Evolutionary conservation across 1,140 invertebrate species (phyloP), one percentile per base, ranked within the genome.

Genomic region (Apis cerana): DNA sequence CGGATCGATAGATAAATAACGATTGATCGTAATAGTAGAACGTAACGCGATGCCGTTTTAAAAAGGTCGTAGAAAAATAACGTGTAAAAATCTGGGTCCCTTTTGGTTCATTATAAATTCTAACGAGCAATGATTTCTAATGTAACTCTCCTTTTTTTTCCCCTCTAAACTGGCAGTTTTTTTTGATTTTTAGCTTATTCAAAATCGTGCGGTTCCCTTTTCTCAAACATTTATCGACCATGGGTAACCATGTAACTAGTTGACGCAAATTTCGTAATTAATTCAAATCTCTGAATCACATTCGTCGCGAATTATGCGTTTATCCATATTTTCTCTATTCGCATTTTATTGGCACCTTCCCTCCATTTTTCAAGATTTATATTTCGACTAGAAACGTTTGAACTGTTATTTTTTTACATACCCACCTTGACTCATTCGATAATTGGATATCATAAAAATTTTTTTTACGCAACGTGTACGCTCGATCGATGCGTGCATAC

Each of bases 1-100:
- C 33, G 71, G 71, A 61, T 81, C 54, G 27, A 81, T 56, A 43
- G 64, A 27, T 68, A 82, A 76, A 82, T 76, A n/a, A 75, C 67
- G 72, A 68, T 68, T 48, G 72, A 76, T 81, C 43, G 54, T 21
- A 56, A 50, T n/a, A 43, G 27, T 52, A 59, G 71, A 81, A 81
- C 80, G 54, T 75, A 76, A 81, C 33, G 54, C 19, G 68, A 56
- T 68, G 69, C 71, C 23, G 43, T 27, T 87, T 33, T 56, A 80
- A 82, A 87, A 84, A 86, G 27, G 19, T 50, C 52, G 50, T 84
- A 86, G 81, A 87, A 87, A 87, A 86, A 87, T 87, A 86, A 74
- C 17, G 62, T 67, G 67, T 69, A 87, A 59, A 86, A 86, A 86
- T 87, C 65, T 87, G 81, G 76, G 85, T 87, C 72, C 76, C 85